Percentiles rank a stretch among this genome's conserved stretches.
These are phyloP conservation scores for Lithophane ornitopus DNA, from an alignment of 2,888 invertebrate genomes.

Conservation along the genomic window DNA sequence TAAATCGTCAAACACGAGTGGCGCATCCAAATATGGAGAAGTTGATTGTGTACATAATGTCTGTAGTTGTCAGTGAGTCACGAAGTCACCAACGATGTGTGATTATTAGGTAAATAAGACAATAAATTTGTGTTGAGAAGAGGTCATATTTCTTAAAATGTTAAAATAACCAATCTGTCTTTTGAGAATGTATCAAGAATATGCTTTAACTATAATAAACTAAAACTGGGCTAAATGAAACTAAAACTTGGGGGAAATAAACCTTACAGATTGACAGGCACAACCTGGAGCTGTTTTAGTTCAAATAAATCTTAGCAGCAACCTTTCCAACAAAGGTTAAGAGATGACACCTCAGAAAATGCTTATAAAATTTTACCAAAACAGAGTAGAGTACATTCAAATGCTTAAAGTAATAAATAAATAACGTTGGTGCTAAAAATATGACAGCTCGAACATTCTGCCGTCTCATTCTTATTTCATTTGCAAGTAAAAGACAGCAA, in stretches of 20 bases:
- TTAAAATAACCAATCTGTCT: not conserved
- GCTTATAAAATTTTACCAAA: not conserved
- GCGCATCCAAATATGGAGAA: constrained; percentile 19
- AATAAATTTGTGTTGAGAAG: constrained; percentile 3
- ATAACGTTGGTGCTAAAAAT: no score
- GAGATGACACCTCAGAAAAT: not conserved
- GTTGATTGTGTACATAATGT: constrained; percentile 17
- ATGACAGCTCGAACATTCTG: not conserved
- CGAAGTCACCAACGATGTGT: not conserved
- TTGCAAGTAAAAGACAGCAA: not conserved
- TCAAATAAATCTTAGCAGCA: not conserved
- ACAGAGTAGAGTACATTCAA: not conserved
- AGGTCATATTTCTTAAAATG: not conserved
- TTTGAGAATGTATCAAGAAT: not conserved
- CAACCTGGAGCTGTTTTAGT: not conserved
- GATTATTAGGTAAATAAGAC: constrained; percentile 7
- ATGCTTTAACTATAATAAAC: no score
- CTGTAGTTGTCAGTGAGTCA: constrained; percentile 10
- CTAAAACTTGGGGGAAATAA: not conserved
- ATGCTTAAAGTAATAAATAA: not conserved
- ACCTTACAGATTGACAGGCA: not conserved
- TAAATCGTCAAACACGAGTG: constrained; percentile 33
- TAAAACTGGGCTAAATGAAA: no score
- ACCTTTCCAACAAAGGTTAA: not conserved
- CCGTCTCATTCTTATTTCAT: not conserved